These are phyloP conservation scores for Pollenia griseotomentosa DNA, from an alignment of 2,888 invertebrate genomes.

Conservation along the genomic window DNA sequence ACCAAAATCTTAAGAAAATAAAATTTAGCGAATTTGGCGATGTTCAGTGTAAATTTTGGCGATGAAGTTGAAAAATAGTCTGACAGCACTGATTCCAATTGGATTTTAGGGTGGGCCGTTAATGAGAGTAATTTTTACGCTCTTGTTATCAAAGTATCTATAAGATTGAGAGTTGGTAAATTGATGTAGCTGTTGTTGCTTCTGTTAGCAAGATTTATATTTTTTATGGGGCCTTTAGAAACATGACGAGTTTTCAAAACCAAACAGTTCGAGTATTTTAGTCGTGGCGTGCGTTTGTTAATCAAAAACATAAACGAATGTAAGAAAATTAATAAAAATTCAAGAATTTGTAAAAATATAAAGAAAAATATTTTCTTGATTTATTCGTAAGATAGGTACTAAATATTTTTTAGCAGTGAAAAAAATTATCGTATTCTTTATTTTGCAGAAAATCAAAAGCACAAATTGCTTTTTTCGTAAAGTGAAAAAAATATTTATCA, in stretches of 20 bases:
- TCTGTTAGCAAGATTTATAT: neutral
- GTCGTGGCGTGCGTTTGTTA: slow-evolving; percentile 77
- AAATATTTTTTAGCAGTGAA: slow-evolving; percentile 44
- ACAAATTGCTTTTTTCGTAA: slow-evolving; percentile 58
- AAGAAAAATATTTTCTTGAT: slow-evolving; percentile 38
- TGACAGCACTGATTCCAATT: slow-evolving; percentile 36
- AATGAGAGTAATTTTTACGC: slow-evolving; percentile 30
- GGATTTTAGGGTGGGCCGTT: slow-evolving; percentile 55
- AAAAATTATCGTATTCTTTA: slow-evolving; percentile 12
- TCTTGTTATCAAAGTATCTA: slow-evolving; percentile 34
- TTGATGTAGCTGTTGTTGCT: slow-evolving; percentile 38
- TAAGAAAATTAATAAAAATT: slow-evolving; percentile 44
- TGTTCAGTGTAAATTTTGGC: too few relatives aligned
- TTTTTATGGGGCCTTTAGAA: slow-evolving; percentile 58
- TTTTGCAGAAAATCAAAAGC: slow-evolving; percentile 52
- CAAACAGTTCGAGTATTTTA: slow-evolving; percentile 77
- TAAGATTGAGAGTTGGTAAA: slow-evolving; percentile 35
- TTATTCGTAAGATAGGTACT: slow-evolving; percentile 54
- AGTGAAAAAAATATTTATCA: slow-evolving; percentile 27
- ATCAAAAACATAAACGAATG: slow-evolving; percentile 56
- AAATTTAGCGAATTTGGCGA: too few relatives aligned
- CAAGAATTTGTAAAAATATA: slow-evolving; percentile 37
- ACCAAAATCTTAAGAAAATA: too few relatives aligned
- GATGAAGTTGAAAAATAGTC: neutral
- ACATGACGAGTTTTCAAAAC: slow-evolving; percentile 58